These are phyloP conservation scores for Melanerpes formicivorus DNA, from an alignment of 2,113 vertebrate genomes.

Conservation along the genomic window DNA sequence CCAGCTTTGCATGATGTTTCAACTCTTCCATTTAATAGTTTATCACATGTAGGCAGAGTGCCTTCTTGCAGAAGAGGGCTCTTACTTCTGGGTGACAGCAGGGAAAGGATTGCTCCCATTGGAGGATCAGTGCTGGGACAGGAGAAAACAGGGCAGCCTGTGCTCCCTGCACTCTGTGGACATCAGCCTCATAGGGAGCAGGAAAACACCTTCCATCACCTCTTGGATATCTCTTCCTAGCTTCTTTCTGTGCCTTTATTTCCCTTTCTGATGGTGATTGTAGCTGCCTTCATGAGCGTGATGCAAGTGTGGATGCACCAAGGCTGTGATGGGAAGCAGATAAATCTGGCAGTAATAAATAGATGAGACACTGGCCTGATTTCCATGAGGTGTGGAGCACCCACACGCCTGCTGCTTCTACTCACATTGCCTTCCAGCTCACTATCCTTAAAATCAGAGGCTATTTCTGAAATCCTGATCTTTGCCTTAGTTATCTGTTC, in stretches of 20 bases:
- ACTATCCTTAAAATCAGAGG: not conserved
- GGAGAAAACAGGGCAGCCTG: not conserved
- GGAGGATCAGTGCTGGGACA: not conserved
- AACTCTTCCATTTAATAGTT: not conserved
- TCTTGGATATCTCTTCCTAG: not conserved
- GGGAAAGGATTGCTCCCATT: not conserved
- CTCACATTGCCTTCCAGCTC: not conserved
- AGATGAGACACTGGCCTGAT: conserved; percentile 1
- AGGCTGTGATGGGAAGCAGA: not conserved
- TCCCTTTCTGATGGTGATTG: not conserved
- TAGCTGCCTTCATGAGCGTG: not conserved
- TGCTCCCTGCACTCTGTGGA: not conserved
- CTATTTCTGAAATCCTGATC: not conserved
- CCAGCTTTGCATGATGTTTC: not conserved
- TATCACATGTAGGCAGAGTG: not conserved
- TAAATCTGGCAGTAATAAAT: not conserved
- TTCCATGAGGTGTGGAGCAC: conserved; percentile 13
- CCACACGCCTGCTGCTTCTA: conserved; percentile 27
- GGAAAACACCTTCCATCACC: not conserved
- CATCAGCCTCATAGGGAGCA: not conserved
- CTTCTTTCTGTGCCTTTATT: not conserved
- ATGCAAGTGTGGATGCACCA: not conserved
- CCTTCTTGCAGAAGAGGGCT: not conserved
- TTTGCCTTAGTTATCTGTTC: not conserved
- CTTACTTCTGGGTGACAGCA: not conserved